phyloP scores from a whole-genome alignment of 2,113 vertebrate genomes.

The Turnix velox region DNA sequence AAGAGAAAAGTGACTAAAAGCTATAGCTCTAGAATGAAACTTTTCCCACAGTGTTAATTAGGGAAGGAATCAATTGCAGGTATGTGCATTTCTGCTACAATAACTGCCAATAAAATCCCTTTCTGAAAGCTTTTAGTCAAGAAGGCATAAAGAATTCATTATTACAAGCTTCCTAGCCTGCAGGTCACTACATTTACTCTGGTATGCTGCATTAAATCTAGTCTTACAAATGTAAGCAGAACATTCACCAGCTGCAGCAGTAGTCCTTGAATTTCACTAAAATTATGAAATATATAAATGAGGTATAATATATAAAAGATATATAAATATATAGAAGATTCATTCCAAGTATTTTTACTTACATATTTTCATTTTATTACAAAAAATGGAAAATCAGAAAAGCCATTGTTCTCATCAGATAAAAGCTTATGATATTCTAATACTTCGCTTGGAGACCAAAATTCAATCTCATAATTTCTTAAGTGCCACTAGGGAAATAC shows the following conservation, averaged over 20 bases:
- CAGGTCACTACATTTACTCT: background rate
- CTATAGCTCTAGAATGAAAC: background rate
- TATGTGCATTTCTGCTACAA: background rate
- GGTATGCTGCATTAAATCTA: background rate
- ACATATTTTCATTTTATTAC: background rate
- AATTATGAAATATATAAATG: background rate
- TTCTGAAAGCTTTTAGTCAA: background rate
- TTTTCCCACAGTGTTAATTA: slow-evolving; percentile 2
- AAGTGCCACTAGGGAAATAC: background rate
- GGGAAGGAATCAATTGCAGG: background rate
- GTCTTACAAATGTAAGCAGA: background rate
- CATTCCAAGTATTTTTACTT: background rate
- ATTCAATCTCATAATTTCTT: background rate
- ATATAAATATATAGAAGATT: too few species aligned
- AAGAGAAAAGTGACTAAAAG: background rate
- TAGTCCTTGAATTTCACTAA: background rate
- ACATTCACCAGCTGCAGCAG: background rate
- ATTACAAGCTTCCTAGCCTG: background rate
- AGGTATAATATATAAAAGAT: too few species aligned
- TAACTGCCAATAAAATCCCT: background rate
- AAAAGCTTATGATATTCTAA: background rate
- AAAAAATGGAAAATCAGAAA: background rate
- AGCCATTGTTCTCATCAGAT: background rate
- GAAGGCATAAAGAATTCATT: background rate
- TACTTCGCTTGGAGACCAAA: background rate